A percentile compares a stretch with the other conserved stretches of the same genome.
These are phyloP conservation scores for Ciconia boyciana DNA, from an alignment of 2,113 vertebrate species.

Conservation along the genomic window DNA sequence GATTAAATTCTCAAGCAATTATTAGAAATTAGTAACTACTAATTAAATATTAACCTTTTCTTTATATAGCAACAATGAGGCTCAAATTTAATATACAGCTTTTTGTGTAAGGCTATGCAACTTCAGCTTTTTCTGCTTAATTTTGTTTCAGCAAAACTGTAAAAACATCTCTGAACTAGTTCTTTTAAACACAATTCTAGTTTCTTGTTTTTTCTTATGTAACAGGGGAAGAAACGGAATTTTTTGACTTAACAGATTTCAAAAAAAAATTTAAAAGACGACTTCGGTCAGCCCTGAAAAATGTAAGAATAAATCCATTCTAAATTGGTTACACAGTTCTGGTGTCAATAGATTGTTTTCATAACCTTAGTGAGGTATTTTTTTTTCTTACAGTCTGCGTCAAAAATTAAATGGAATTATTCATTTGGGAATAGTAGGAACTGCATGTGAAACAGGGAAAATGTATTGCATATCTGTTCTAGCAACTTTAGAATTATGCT, in stretches of 20 bases:
- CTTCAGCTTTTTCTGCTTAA: not conserved
- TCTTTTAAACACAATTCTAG: not conserved
- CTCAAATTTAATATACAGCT: not conserved
- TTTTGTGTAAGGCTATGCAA: not conserved
- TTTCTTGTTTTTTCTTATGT: not conserved
- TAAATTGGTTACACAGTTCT: not conserved
- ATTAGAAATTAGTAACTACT: not conserved
- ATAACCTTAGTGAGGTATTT: not conserved
- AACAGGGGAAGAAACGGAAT: slow-evolving; percentile 62
- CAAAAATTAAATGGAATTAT: not conserved
- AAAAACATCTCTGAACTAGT: not conserved
- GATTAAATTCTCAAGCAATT: not conserved
- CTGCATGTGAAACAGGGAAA: not conserved
- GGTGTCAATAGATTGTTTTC: not conserved
- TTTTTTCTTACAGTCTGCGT: not conserved
- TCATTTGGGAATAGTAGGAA: not conserved
- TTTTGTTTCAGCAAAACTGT: not conserved
- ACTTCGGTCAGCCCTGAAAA: slow-evolving; percentile 71
- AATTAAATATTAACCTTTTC: not conserved
- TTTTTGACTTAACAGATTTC: slow-evolving; percentile 70
- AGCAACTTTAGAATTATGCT: not conserved
- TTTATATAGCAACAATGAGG: not conserved
- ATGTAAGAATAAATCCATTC: slow-evolving; percentile 70
- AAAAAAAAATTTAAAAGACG: slow-evolving; percentile 68
- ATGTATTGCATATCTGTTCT: not conserved